Conservation (phyloP, 2,888 invertebrate genomes). For the Troglohyphantes excavatus region DNA sequence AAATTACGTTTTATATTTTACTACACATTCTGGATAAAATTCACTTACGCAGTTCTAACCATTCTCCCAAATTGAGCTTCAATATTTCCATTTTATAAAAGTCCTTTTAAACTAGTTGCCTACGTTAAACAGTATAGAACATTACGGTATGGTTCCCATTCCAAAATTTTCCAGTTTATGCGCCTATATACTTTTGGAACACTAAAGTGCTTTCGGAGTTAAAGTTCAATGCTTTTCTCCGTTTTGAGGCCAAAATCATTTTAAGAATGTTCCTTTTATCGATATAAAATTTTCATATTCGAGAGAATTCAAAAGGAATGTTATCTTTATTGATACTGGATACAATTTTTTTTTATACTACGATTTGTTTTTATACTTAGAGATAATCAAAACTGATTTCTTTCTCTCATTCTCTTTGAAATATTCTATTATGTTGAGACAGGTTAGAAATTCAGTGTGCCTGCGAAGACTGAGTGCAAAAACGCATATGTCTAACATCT, state of each 20-base stretch:
- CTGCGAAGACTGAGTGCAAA: too few species aligned
- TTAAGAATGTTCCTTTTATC: background rate
- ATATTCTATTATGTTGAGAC: too few species aligned
- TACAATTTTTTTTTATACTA: background rate
- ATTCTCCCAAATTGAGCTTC: conserved; percentile 23
- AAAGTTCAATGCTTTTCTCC: background rate
- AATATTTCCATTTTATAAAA: conserved; percentile 15
- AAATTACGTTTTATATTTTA: background rate
- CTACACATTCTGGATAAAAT: background rate
- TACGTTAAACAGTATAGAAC: conserved; percentile 25
- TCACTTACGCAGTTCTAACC: background rate
- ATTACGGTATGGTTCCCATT: conserved; percentile 6
- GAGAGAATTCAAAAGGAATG: conserved; percentile 6
- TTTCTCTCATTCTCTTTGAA: background rate
- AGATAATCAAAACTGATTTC: conserved; percentile 8
- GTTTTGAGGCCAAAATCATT: conserved; percentile 4
- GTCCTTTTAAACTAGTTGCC: conserved; percentile 18
- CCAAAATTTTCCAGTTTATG: background rate
- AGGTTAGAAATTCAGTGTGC: too few species aligned
- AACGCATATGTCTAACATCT: too few species aligned
- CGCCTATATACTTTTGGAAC: background rate
- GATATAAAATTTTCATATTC: conserved; percentile 20
- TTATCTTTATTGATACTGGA: background rate
- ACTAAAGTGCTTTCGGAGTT: background rate
- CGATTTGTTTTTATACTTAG: too few species aligned